Conservation (phyloP, 2,113 vertebrate genomes). For the Rafetus swinhoei region DNA sequence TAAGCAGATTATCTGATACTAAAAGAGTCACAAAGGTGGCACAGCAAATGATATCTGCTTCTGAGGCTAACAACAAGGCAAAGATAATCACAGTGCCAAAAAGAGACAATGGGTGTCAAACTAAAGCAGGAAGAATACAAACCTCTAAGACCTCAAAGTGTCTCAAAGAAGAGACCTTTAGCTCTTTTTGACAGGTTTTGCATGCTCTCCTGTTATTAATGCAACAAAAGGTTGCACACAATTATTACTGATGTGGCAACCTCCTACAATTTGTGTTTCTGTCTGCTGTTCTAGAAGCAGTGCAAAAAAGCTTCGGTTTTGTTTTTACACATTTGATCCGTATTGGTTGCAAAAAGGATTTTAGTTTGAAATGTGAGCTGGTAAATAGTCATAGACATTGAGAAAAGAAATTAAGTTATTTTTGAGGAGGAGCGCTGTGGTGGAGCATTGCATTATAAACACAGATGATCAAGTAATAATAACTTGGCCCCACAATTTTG, state of each 20-base stretch:
- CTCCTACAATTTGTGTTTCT: constrained; percentile 23
- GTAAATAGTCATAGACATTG: background rate
- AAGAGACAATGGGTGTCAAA: constrained; percentile 61
- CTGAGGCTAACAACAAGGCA: constrained; percentile 58
- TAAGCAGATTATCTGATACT: constrained; percentile 68
- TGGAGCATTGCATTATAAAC: background rate
- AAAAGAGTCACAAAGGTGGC: constrained; percentile 58
- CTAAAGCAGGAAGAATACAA: constrained; percentile 69
- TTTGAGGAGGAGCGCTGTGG: background rate
- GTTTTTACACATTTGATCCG: background rate
- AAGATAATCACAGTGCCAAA: constrained; percentile 59
- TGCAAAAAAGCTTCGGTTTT: constrained; percentile 22
- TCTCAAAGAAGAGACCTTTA: constrained; percentile 59
- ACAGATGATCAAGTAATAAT: background rate
- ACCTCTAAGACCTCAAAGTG: constrained; percentile 43
- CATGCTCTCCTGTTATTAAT: constrained; percentile 64
- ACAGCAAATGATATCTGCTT: constrained; percentile 63
- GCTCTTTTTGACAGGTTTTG: constrained; percentile 68
- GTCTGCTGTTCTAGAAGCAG: constrained; percentile 13
- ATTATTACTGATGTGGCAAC: constrained; percentile 52
- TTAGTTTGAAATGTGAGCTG: constrained; percentile 44
- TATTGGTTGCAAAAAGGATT: background rate
- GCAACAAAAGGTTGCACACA: constrained; percentile 24
- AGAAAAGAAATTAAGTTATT: constrained; percentile 16
- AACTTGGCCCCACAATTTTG: background rate